A percentile compares a stretch with the other conserved stretches of the same genome.
Conservation (phyloP, 2,888 invertebrate species). For the Lottia gigantea region DNA sequence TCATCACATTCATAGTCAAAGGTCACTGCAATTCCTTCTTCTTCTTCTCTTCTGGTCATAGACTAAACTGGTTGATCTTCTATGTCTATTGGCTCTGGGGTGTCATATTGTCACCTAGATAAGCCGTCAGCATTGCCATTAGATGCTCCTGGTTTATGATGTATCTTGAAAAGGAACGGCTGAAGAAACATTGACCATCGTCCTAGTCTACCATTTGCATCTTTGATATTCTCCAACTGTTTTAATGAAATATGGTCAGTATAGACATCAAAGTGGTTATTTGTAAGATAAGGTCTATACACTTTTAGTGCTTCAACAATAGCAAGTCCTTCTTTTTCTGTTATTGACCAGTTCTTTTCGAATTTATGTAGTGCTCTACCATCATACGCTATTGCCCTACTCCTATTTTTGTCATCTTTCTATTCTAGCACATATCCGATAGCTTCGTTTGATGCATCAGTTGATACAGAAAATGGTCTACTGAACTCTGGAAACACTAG, state of each 20-base stretch:
- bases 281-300: conserved; percentile 32
- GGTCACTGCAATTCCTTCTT: neutral
- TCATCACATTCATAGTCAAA: neutral
- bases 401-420: conserved; percentile 12
- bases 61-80: neutral
- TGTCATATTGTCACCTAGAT: conserved; percentile 24
- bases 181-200: conserved; percentile 26
- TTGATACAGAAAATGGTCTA: conserved; percentile 27
- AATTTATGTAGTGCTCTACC: conserved; percentile 27
- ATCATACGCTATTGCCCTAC: conserved; percentile 29
- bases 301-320: conserved; percentile 34
- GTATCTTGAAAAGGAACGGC: conserved; percentile 18
- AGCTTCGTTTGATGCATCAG: conserved; percentile 29
- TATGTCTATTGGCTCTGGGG: neutral
- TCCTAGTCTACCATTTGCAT: conserved; percentile 25
- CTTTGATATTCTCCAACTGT: conserved; percentile 34
- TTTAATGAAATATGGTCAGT: conserved; percentile 38
- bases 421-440: conserved; percentile 33
- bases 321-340: conserved; percentile 37
- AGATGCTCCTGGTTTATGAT: conserved; percentile 17
- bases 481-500: conserved; percentile 32
- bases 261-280: conserved; percentile 29
- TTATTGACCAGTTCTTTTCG: conserved; percentile 31
- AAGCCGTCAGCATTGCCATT: conserved; percentile 28
- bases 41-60: neutral